Evolutionary conservation across 2,797 vertebrate species (phyloP).

Genomic region (Poeciliopsis paucimaculata): DNA sequence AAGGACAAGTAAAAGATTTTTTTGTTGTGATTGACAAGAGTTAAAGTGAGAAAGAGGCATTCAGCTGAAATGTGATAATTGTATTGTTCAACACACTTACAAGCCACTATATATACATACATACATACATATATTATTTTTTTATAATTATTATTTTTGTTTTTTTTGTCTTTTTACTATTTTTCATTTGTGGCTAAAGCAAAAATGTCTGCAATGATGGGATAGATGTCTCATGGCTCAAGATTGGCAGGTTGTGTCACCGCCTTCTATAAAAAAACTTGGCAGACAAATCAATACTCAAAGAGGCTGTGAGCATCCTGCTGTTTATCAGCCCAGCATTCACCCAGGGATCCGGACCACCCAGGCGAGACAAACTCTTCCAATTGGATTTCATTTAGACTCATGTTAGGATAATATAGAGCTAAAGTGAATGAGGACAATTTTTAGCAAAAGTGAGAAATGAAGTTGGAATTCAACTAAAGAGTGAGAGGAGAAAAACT

Average conservation of each 20-base stretch:
- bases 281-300: constrained; percentile 30
- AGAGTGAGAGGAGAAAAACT: neutral
- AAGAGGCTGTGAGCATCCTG: constrained; percentile 31
- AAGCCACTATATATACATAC: neutral
- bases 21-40: constrained; percentile 6
- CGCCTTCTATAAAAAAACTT: neutral
- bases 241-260: constrained; percentile 13
- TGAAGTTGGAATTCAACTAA: neutral
- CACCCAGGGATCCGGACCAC: constrained; percentile 21
- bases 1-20: constrained; percentile 2
- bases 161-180: constrained; percentile 5
- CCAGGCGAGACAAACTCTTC: constrained; percentile 24
- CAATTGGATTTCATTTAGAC: constrained; percentile 47
- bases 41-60: constrained; percentile 8
- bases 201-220: constrained; percentile 17
- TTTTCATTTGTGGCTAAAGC: constrained; percentile 24
- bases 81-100: constrained; percentile 32
- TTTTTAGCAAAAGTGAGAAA: constrained; percentile 6
- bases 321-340: constrained; percentile 18
- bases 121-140: too few species aligned
- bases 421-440: constrained; percentile 19
- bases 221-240: constrained; percentile 15
- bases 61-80: constrained; percentile 25
- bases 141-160: neutral
- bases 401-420: constrained; percentile 7